phyloP scores from a whole-genome alignment of 2,797 vertebrate species.

The Geotrypetes seraphini region DNA sequence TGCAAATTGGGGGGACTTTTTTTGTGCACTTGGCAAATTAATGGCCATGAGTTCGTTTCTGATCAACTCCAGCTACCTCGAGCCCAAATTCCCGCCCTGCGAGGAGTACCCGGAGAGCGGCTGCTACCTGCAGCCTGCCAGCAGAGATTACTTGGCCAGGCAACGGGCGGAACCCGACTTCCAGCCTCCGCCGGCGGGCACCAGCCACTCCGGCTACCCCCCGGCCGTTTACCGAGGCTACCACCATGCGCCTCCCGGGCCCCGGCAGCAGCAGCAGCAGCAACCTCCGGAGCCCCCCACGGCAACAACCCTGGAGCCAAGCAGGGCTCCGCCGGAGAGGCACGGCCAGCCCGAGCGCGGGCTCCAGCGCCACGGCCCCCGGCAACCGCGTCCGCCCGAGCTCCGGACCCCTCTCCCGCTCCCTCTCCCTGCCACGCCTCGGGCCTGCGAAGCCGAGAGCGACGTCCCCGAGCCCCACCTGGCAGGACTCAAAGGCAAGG shows the following conservation, averaged over 20 bases:
- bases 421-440: slow-evolving; percentile 18
- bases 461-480: slow-evolving; percentile 43
- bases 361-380: slow-evolving; percentile 53
- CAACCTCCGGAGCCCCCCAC: slow-evolving; percentile 12
- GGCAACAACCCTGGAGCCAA: slow-evolving; percentile 2
- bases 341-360: slow-evolving; percentile 34
- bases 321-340: slow-evolving; percentile 4
- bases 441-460: slow-evolving; percentile 63
- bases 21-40: slow-evolving; percentile 97
- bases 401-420: slow-evolving; percentile 17
- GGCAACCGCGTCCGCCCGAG: slow-evolving; percentile 50
- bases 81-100: slow-evolving; percentile 95
- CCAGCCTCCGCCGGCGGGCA: slow-evolving; percentile 55
- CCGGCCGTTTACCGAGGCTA: slow-evolving; percentile 51
- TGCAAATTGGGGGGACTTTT: too few relatives aligned
- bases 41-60: slow-evolving; percentile 99
- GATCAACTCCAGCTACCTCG: slow-evolving; percentile 99
- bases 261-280: slow-evolving; percentile 12
- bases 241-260: too few relatives aligned
- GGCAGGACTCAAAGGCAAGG: slow-evolving; percentile 61
- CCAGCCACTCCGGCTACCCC: slow-evolving; percentile 74
- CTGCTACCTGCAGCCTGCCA: slow-evolving; percentile 62
- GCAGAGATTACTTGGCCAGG: slow-evolving; percentile 71
- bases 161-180: slow-evolving; percentile 77
- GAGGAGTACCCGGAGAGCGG: slow-evolving; percentile 90